A percentile compares a stretch with the other conserved stretches of the same genome.
Evolutionary conservation across 2,113 vertebrate species (phyloP).

Genomic region (Balaeniceps rex): DNA sequence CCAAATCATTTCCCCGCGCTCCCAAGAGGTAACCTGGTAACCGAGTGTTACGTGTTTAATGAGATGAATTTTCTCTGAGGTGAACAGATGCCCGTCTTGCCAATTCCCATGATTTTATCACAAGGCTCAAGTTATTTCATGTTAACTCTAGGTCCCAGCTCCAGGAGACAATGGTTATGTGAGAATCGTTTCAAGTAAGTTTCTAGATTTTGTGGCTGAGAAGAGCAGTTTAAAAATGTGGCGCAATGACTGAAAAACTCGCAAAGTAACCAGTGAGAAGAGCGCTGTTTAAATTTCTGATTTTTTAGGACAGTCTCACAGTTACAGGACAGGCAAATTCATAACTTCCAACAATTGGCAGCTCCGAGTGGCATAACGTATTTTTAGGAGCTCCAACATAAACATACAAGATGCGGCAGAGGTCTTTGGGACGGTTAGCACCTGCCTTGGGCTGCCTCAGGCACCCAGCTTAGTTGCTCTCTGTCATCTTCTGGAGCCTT

Average conservation of each 20-base stretch:
- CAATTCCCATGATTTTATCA: slow-evolving; percentile 51
- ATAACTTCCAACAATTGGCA: not conserved
- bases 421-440: not conserved
- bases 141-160: slow-evolving; percentile 4
- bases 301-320: not conserved
- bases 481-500: not conserved
- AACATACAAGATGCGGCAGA: not conserved
- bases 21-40: not conserved
- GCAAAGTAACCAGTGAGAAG: not conserved
- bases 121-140: slow-evolving; percentile 36
- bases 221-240: not conserved
- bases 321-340: not conserved
- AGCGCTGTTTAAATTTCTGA: not conserved
- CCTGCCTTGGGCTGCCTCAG: not conserved
- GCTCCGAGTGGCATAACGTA: not conserved
- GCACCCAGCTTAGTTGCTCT: not conserved
- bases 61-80: not conserved
- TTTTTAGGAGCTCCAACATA: slow-evolving; percentile 1
- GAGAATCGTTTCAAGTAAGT: not conserved
- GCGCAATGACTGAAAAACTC: not conserved
- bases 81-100: not conserved
- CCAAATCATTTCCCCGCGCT: not conserved
- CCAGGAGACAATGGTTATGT: not conserved
- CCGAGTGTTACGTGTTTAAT: not conserved
- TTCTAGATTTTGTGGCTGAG: not conserved